Conservation (phyloP, 2,888 invertebrate species). For the Tuberolachnus salignus region DNA sequence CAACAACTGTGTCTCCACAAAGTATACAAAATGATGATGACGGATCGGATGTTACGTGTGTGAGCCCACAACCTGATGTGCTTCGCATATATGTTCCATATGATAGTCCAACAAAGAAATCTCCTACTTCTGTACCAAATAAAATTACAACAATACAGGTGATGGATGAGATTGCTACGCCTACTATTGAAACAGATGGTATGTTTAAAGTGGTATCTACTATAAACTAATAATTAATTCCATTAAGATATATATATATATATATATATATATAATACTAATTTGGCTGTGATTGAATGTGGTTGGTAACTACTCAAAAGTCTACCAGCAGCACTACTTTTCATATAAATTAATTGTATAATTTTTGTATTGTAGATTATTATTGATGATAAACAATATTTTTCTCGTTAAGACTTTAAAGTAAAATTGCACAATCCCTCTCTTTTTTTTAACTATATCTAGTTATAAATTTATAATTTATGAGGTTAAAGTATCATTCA, state of each 20-base stretch:
- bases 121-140: constrained; percentile 57
- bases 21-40: constrained; percentile 73
- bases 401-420: neutral
- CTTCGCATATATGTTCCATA: constrained; percentile 82
- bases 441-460: neutral
- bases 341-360: constrained; percentile 4
- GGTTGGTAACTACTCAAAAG: constrained; percentile 15
- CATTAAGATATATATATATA: neutral
- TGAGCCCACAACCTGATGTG: constrained; percentile 69
- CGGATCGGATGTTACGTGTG: constrained; percentile 64
- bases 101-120: constrained; percentile 62
- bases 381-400: neutral
- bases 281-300: constrained; percentile 54
- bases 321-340: constrained; percentile 21
- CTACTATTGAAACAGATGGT: constrained; percentile 39
- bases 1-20: constrained; percentile 80
- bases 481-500: neutral
- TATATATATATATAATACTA: constrained; percentile 22
- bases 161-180: constrained; percentile 25
- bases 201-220: constrained; percentile 42
- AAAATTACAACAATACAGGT: constrained; percentile 52
- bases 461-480: neutral
- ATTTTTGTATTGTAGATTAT: neutral
- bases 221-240: constrained; percentile 25
- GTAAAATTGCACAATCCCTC: neutral